These are phyloP conservation scores for honey bee (Apis mellifera) DNA, from an alignment of 1,140 invertebrate genomes.

Conservation along the genomic window DNA sequence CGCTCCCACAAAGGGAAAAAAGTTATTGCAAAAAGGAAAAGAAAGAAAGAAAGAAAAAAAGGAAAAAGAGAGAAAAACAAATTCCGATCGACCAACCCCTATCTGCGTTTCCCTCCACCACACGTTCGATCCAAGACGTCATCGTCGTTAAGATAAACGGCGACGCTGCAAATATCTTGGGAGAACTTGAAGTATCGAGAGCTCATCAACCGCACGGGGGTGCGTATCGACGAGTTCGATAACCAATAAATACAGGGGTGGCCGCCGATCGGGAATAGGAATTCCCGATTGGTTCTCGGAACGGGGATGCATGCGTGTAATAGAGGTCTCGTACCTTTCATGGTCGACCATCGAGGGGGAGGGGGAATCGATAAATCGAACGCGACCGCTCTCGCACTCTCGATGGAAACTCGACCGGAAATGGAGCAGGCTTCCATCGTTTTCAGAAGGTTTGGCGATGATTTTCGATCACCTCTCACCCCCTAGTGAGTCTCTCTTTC, in stretches of 20 bases:
- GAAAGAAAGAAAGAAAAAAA: neutral
- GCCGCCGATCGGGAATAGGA: constrained; percentile 74
- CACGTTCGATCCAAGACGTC: neutral
- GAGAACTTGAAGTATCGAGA: constrained; percentile 50
- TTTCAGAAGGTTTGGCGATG: constrained; percentile 52
- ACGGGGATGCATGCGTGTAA: constrained; percentile 68
- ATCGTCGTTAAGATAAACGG: constrained; percentile 18
- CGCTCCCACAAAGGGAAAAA: neutral
- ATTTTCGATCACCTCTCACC: constrained; percentile 40
- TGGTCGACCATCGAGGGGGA: neutral
- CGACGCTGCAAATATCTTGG: constrained; percentile 31
- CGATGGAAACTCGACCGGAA: constrained; percentile 75
- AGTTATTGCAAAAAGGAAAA: neutral
- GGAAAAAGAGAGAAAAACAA: neutral
- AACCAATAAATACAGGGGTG: constrained; percentile 50
- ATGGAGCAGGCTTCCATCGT: constrained; percentile 70
- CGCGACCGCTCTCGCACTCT: constrained; percentile 29
- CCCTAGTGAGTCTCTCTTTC: constrained; percentile 49
- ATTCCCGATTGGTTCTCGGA: constrained; percentile 77
- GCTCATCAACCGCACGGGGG: constrained; percentile 30
- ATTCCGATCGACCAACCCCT: neutral
- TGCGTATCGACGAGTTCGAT: constrained; percentile 43
- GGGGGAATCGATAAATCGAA: constrained; percentile 70
- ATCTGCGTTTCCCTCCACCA: neutral
- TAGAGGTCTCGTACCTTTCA: constrained; percentile 67